Evolutionary conservation across 2,888 invertebrate genomes (phyloP), one percentile per base, ranked within the genome.

Genomic region (Hedychridium roseum): DNA sequence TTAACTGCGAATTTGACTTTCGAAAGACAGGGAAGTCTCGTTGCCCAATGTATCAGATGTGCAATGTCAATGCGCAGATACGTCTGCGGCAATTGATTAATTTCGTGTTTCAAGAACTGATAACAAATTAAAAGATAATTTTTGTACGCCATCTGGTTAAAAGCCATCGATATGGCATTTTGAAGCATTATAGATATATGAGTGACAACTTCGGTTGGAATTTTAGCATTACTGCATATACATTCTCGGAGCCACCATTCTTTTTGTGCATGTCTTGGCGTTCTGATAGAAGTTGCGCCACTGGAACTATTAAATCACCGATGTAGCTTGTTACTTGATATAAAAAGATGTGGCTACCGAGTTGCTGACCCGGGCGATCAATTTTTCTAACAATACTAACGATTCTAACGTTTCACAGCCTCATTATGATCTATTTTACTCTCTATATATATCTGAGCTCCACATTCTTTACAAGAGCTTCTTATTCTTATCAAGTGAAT

Each of bases 21-120:
- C 43, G 5, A 48, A 12, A n/a, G n/a, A n/a, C n/a, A n/a, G n/a
- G n/a, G n/a, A n/a, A n/a, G n/a, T n/a, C n/a, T n/a, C n/a, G n/a
- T n/a, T n/a, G n/a, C n/a, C n/a, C n/a, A n/a, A n/a, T n/a, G n/a
- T n/a, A n/a, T n/a, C n/a, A n/a, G n/a, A 43, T 48, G 48, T 3
- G 48, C 48, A 30, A 48, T 48, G 17, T 48, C 48, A n/a, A 48
- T 43, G 14, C 49, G 37, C 37, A 43, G 16, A 38, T 30, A 49
- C 18, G 35, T 17, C 12, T 32, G 36, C 21, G 32, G 43, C 14
- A 43, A 27, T 34, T 37, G 5, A 34, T 31, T 16, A 7, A 27
- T 38, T 26, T 49, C 26, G n/a, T n/a, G n/a, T n/a, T n/a, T n/a
- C n/a, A n/a, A n/a, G n/a, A n/a, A n/a, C n/a, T n/a, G n/a, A n/a